phyloP scores from a whole-genome alignment of 2,113 vertebrate species.

The Numenius arquata region DNA sequence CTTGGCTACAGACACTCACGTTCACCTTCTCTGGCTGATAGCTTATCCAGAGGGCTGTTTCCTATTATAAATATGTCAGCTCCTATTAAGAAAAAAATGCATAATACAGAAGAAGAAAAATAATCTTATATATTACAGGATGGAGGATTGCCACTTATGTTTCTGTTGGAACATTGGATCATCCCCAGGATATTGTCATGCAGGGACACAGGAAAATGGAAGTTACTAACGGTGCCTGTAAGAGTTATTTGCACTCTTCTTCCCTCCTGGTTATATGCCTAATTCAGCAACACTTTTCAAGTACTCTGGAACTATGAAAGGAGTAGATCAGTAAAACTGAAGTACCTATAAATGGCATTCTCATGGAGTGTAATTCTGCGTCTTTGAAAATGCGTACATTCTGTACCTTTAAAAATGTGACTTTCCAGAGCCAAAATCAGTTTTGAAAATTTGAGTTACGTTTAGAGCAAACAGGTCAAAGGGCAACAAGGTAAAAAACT shows the following conservation, averaged over 20 bases:
- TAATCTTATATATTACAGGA: background rate
- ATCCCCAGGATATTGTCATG: background rate
- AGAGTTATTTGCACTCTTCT: background rate
- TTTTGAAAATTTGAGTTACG: background rate
- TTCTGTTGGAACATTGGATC: background rate
- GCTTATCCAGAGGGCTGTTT: background rate
- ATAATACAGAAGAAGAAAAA: constrained; percentile 16
- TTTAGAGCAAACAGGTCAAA: background rate
- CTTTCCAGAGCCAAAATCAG: background rate
- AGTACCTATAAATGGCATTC: background rate
- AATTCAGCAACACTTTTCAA: background rate
- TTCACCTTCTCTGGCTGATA: constrained; percentile 4
- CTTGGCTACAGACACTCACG: background rate
- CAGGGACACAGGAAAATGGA: background rate
- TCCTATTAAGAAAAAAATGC: background rate
- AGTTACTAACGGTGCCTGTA: background rate
- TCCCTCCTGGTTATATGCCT: background rate
- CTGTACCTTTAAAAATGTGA: background rate
- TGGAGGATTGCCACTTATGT: background rate
- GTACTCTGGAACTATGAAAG: background rate
- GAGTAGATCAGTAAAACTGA: background rate
- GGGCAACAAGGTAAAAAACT: background rate
- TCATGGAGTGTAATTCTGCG: background rate
- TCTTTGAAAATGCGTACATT: background rate
- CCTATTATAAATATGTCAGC: constrained; percentile 19